phyloP scores from a whole-genome alignment of 2,797 vertebrate genomes.

The Phalanger gymnotis region DNA sequence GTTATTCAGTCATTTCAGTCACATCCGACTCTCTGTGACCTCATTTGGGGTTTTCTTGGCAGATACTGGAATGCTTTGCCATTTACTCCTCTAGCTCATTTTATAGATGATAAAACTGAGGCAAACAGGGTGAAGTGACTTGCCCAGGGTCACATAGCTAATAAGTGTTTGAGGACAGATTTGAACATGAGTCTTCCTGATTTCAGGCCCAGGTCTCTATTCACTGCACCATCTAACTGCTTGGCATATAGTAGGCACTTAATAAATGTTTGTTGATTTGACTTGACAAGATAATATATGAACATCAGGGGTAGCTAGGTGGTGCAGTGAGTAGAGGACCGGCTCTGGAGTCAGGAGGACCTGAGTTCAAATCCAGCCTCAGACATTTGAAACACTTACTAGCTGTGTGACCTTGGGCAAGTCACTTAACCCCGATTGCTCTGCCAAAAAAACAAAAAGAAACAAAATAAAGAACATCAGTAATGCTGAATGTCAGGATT shows the following conservation, averaged over 20 bases:
- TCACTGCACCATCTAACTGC: not conserved
- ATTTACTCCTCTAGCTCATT: not conserved
- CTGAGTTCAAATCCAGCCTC: no score
- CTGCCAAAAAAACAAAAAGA: no score
- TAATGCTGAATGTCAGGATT: not conserved
- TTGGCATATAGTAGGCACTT: not conserved
- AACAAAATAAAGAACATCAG: no score
- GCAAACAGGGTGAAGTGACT: not conserved
- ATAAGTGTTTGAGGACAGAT: not conserved
- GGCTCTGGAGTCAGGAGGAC: no score
- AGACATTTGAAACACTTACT: no score
- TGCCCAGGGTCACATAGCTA: not conserved
- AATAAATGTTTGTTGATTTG: not conserved
- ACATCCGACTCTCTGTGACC: not conserved
- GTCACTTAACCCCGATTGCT: no score
- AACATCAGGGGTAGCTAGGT: no score
- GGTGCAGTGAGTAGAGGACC: no score
- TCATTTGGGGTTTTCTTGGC: not conserved
- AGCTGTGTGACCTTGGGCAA: no score
- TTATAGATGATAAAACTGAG: not conserved
- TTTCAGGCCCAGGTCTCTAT: not conserved
- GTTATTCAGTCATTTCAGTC: not conserved
- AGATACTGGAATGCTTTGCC: not conserved
- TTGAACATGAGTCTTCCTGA: not conserved
- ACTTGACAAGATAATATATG: not conserved